A percentile compares a stretch with the other conserved stretches of the same genome.
Evolutionary conservation across 2,888 invertebrate species (phyloP).

Genomic region (Acleris emargana): DNA sequence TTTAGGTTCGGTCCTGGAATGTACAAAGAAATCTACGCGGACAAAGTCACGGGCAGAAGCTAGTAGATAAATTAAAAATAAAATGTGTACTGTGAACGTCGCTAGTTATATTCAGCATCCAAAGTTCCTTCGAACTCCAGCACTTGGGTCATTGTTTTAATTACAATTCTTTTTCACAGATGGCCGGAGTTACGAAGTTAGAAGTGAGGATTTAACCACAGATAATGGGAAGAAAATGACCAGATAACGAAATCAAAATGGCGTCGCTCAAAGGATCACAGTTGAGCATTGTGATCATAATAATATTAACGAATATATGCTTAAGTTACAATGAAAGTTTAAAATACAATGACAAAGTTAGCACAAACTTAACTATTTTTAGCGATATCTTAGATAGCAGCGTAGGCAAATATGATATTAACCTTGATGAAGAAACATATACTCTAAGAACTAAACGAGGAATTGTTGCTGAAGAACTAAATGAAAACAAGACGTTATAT

Average conservation of each 20-base stretch:
- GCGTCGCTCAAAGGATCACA: conserved; percentile 37
- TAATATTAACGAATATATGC: conserved; percentile 45
- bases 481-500: conserved; percentile 22
- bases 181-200: conserved; percentile 26
- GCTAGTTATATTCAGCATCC: conserved; percentile 19
- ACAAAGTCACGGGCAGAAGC: no score
- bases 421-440: conserved; percentile 26
- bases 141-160: conserved; percentile 26
- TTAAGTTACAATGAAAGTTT: conserved; percentile 43
- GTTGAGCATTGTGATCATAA: conserved; percentile 40
- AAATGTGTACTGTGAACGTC: conserved; percentile 2
- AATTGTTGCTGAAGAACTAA: conserved; percentile 2
- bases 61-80: not conserved
- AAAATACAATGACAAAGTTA: conserved; percentile 34
- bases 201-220: conserved; percentile 9
- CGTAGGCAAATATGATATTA: conserved; percentile 39
- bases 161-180: conserved; percentile 33
- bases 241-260: conserved; percentile 45
- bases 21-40: no score
- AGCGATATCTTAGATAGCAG: conserved; percentile 50
- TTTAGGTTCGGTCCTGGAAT: no score
- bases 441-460: conserved; percentile 9
- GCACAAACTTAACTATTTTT: conserved; percentile 40
- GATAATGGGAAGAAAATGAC: conserved; percentile 37
- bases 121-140: conserved; percentile 23